Conservation (phyloP, 2,113 vertebrate species). For the Merops nubicus region DNA sequence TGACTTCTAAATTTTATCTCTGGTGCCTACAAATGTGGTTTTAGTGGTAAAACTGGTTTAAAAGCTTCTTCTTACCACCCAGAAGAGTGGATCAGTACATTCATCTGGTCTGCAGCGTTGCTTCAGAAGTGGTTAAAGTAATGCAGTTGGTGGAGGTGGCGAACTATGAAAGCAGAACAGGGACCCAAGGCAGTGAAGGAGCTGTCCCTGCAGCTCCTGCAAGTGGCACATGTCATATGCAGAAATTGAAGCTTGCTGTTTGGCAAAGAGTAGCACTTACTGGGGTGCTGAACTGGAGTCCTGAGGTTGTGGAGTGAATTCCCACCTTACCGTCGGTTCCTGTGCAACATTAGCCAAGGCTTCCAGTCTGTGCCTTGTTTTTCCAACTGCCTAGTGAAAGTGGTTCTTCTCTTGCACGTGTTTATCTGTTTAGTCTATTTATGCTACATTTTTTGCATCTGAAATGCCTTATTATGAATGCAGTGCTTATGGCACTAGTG, state of each 20-base stretch:
- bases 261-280: not conserved
- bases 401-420: not conserved
- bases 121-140: not conserved
- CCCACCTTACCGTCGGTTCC: not conserved
- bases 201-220: not conserved
- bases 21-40: not conserved
- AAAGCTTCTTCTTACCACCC: not conserved
- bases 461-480: not conserved
- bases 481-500: not conserved
- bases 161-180: not conserved
- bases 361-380: not conserved
- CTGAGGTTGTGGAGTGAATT: not conserved
- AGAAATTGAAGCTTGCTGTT: not conserved
- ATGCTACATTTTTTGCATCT: not conserved
- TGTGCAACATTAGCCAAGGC: not conserved
- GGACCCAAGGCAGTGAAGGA: not conserved
- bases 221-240: fast-evolving
- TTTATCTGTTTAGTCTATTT: not conserved
- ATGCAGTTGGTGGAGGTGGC: not conserved
- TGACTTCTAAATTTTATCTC: not conserved
- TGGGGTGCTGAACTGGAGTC: not conserved
- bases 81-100: not conserved
- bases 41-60: not conserved
- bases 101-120: not conserved
- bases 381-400: not conserved